Base-by-base conservation (phyloP, 2,888 invertebrate species). In the Congeria kusceri region DNA sequence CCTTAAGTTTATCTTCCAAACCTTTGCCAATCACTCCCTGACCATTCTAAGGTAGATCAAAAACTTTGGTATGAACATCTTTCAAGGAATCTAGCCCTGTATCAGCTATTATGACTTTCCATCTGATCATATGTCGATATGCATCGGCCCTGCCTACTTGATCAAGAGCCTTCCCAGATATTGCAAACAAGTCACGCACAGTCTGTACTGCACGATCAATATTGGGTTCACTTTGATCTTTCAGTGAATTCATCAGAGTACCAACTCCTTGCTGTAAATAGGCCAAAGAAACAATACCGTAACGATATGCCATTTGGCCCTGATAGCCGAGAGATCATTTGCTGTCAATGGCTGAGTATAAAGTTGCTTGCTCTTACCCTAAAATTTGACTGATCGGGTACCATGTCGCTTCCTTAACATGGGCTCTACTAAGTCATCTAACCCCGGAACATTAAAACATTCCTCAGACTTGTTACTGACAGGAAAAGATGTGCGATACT, bases 181-280 rank as follows among this genome's bases (percentile, higher is more conserved):
- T 32, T 32, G 32, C 32, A 32, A 32, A 32, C 32, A 32, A 7
- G 32, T 78, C 73, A 47, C 63, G 49, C 7, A 78, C 67, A 44
- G 56, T 58, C 49, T 78, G 77, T n/a, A 76, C 27, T 1, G 64
- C 59, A 23, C 46, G 47, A n/a, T 69, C 72, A 18, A 67, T 57
- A 58, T 73, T 73, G 13, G 28, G n/a, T 15, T 63, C 65, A n/a
- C n/a, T n/a, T 44, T 64, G 65, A 28, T 46, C 63, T 13, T 71
- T 57, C 29, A 83, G 28, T 20, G 23, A 53, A 15, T 47, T 23
- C 46, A 80, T 23, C 39, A 80, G 57, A 25, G 64, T 29, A 9
- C 75, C 75, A 1, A 83, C 32, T 27, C 61, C 64, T 56, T 83
- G 71, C 62, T 80, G 80, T 20, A 76, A n/a, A 44, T 71, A 80